phyloP scores from a whole-genome alignment of 2,888 invertebrate species.

The Serrognathus titanus region DNA sequence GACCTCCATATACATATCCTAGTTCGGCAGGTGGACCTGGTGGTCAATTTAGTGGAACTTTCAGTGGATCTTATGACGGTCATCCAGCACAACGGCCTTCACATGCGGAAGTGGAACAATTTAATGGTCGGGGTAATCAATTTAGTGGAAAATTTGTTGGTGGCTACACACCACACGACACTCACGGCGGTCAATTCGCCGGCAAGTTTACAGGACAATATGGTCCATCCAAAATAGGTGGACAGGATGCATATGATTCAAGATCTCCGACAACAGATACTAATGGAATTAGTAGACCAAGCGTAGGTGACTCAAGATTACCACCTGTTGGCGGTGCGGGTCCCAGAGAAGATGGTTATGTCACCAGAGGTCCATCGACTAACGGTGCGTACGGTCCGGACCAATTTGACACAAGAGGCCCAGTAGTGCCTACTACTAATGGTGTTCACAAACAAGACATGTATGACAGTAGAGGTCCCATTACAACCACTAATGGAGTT shows the following conservation, averaged over 20 bases:
- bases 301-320: too few relatives aligned
- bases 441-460: not conserved
- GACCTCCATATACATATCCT: too few relatives aligned
- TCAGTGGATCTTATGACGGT: too few relatives aligned
- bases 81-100: too few relatives aligned
- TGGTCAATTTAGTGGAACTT: too few relatives aligned
- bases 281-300: too few relatives aligned
- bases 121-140: not conserved
- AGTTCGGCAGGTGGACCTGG: too few relatives aligned
- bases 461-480: not conserved
- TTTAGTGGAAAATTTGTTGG: constrained; percentile 18
- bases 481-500: not conserved
- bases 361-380: too few relatives aligned
- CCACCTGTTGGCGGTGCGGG: not conserved
- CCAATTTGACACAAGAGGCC: too few relatives aligned
- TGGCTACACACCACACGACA: constrained; percentile 7
- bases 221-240: constrained; percentile 13
- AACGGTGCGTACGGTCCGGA: too few relatives aligned
- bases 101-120: constrained; percentile 9
- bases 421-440: not conserved
- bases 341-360: not conserved
- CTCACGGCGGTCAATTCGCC: not conserved
- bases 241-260: constrained; percentile 8
- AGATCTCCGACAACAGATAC: constrained; percentile 1
- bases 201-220: constrained; percentile 21